Percentiles rank a stretch among this genome's conserved stretches.
Conservation (phyloP, 35 echinoderm and acorn worm species). For the Strongylocentrotus purpuratus region DNA sequence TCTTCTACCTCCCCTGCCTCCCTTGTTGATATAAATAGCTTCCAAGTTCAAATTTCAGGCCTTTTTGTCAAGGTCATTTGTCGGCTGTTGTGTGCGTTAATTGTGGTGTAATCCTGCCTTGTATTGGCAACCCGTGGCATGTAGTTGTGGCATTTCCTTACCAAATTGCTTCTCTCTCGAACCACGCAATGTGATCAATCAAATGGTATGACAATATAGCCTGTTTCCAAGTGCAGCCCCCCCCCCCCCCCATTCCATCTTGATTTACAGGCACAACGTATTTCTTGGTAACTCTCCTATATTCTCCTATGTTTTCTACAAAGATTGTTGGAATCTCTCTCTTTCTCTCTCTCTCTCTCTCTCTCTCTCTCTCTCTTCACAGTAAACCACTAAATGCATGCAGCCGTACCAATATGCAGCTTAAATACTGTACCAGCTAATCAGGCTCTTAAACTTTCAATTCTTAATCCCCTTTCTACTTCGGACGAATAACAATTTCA, state of each 20-base stretch:
- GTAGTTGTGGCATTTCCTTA: neutral
- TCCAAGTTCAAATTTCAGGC: constrained; percentile 44
- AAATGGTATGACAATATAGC: neutral
- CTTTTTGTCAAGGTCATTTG: constrained; percentile 35
- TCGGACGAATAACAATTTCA: constrained; percentile 21
- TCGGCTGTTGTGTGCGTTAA: constrained; percentile 34
- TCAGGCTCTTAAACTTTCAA: constrained; percentile 21
- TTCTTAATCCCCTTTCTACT: neutral
- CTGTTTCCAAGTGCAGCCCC: neutral
- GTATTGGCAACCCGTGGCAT: neutral
- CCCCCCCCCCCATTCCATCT: neutral
- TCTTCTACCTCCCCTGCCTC: neutral
- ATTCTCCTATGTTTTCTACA: neutral
- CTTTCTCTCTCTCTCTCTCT: neutral
- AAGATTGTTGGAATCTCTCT: neutral
- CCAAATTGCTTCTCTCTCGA: constrained; percentile 22
- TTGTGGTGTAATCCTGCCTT: constrained; percentile 27
- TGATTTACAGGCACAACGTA: neutral
- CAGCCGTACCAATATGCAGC: neutral
- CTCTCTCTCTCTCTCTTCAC: neutral
- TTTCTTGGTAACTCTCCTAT: neutral
- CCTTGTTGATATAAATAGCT: constrained; percentile 35
- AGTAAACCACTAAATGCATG: neutral
- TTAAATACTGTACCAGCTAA: neutral
- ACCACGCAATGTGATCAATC: constrained; percentile 23